A percentile compares a stretch with the other conserved stretches of the same genome.
phyloP scores from a whole-genome alignment of 2,888 invertebrate species.

The Leptodirus hochenwartii region DNA sequence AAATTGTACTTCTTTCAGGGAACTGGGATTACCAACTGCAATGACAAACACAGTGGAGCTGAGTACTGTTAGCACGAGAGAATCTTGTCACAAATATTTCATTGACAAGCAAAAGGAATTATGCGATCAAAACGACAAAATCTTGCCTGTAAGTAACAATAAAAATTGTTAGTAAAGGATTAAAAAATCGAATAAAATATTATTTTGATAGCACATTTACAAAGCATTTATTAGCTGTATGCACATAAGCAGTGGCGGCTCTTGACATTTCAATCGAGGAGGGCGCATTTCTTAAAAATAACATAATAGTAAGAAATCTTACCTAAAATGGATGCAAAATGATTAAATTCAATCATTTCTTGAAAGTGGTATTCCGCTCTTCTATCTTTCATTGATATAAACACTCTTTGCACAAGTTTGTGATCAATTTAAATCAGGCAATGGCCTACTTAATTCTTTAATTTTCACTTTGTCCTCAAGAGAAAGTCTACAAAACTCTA shows the following conservation, averaged over 20 bases:
- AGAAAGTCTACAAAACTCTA: too few relatives aligned
- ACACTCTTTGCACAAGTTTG: too few relatives aligned
- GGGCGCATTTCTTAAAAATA: too few relatives aligned
- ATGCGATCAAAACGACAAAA: slow-evolving; percentile 50
- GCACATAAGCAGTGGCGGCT: neutral
- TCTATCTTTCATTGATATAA: too few relatives aligned
- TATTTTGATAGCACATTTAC: neutral
- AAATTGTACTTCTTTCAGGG: slow-evolving; percentile 28
- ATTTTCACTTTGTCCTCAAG: too few relatives aligned
- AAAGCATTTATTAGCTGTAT: neutral
- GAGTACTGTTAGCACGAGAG: slow-evolving; percentile 33
- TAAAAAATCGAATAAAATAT: neutral
- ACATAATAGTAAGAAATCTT: too few relatives aligned
- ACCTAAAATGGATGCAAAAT: too few relatives aligned
- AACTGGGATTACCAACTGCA: slow-evolving; percentile 24
- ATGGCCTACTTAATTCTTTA: too few relatives aligned
- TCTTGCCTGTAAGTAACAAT: slow-evolving; percentile 39
- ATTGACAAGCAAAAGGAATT: slow-evolving; percentile 57
- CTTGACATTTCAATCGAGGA: too few relatives aligned
- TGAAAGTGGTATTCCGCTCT: too few relatives aligned
- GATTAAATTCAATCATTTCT: too few relatives aligned
- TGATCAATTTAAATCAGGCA: too few relatives aligned
- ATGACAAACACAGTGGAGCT: slow-evolving; percentile 23
- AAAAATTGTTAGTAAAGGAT: neutral
- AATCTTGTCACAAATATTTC: slow-evolving; percentile 51